Evolutionary conservation across 2,888 invertebrate species (phyloP).

Genomic region (Fragum fragum): DNA sequence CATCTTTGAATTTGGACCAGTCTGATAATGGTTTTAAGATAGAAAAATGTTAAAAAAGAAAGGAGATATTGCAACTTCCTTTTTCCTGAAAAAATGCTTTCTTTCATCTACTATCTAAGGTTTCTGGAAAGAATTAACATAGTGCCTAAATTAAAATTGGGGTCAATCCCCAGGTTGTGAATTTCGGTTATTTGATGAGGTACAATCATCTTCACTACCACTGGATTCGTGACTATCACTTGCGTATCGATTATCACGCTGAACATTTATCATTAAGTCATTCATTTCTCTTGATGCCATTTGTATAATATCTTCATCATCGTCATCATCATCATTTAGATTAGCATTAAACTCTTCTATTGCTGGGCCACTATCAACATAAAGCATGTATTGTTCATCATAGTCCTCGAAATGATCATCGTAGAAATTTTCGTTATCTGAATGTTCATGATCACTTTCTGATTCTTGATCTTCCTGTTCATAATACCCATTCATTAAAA

Average conservation of each 20-base stretch:
- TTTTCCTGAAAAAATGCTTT: too few relatives aligned
- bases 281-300: slow-evolving; percentile 72
- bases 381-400: slow-evolving; percentile 81
- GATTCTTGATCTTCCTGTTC: slow-evolving; percentile 68
- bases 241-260: slow-evolving; percentile 71
- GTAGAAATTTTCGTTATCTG: slow-evolving; percentile 82
- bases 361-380: slow-evolving; percentile 75
- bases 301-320: slow-evolving; percentile 78
- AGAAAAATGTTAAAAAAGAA: too few relatives aligned
- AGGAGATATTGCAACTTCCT: too few relatives aligned
- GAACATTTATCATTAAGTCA: slow-evolving; percentile 57
- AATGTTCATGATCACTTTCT: slow-evolving; percentile 76
- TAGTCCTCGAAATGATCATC: slow-evolving; percentile 84
- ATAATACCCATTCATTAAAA: slow-evolving; percentile 74
- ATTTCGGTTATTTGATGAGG: neutral
- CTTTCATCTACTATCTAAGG: too few relatives aligned
- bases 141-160: neutral
- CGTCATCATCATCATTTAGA: slow-evolving; percentile 74
- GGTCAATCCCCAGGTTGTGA: neutral
- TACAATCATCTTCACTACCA: slow-evolving; percentile 33
- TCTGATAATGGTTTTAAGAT: too few relatives aligned
- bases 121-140: neutral
- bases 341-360: slow-evolving; percentile 80
- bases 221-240: slow-evolving; percentile 68
- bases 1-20: too few relatives aligned